Conservation (phyloP, 2,113 vertebrate species). For the Protobothrops flavoviridis region DNA sequence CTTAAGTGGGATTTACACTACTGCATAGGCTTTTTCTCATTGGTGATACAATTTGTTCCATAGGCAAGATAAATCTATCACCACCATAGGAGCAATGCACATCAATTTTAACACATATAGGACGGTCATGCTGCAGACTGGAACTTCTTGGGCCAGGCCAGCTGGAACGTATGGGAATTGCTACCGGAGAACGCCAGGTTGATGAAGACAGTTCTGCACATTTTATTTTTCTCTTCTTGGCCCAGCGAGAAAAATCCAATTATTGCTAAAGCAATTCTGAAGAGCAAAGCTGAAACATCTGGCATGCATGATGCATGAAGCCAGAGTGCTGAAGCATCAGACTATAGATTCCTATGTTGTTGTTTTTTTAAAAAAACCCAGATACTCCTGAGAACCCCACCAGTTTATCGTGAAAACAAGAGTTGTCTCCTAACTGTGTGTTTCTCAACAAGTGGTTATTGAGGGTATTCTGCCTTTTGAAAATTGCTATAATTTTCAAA, state of each 20-base stretch:
- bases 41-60: constrained; percentile 12
- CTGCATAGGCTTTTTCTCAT: background rate
- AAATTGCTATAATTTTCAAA: background rate
- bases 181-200: background rate
- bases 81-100: background rate
- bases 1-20: background rate
- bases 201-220: background rate
- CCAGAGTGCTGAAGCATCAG: background rate
- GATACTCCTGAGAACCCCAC: background rate
- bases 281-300: background rate
- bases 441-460: background rate
- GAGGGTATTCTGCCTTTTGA: background rate
- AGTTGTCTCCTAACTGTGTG: background rate
- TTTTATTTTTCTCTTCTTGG: background rate
- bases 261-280: background rate
- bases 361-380: background rate
- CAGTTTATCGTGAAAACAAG: background rate
- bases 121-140: background rate
- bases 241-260: background rate
- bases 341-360: background rate
- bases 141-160: background rate
- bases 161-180: background rate
- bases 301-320: background rate
- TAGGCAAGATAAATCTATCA: background rate
- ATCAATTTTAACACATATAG: background rate